A percentile compares a stretch with the other conserved stretches of the same genome.
Conservation (phyloP, 2,888 invertebrate genomes). For the Mystacides longicornis region DNA sequence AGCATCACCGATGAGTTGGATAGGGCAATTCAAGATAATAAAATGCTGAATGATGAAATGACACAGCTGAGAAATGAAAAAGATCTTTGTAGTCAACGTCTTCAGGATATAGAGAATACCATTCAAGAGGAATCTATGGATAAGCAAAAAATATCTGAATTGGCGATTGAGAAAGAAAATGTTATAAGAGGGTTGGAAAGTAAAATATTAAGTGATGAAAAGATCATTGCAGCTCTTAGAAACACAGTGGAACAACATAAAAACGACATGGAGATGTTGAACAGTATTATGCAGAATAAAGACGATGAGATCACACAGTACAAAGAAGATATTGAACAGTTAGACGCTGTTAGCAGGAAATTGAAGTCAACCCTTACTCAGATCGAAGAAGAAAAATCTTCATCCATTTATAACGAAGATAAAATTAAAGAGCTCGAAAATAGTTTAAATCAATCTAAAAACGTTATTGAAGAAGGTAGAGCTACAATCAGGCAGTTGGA, state of each 20-base stretch:
- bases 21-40: slow-evolving; percentile 31
- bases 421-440: slow-evolving; percentile 48
- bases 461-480: slow-evolving; percentile 39
- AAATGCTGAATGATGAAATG: slow-evolving; percentile 31
- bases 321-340: slow-evolving; percentile 48
- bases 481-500: slow-evolving; percentile 40
- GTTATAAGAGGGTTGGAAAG: slow-evolving; percentile 26
- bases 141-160: slow-evolving; percentile 3
- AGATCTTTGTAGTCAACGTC: slow-evolving; percentile 30
- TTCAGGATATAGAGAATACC: slow-evolving; percentile 30
- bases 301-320: slow-evolving; percentile 45
- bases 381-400: slow-evolving; percentile 44
- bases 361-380: slow-evolving; percentile 44
- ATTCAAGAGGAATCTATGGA: slow-evolving; percentile 8
- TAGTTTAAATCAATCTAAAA: slow-evolving; percentile 44
- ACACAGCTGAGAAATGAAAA: slow-evolving; percentile 34
- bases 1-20: slow-evolving; percentile 11
- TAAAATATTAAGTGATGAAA: slow-evolving; percentile 16
- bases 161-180: slow-evolving; percentile 29
- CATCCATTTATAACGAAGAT: slow-evolving; percentile 44
- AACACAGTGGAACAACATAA: slow-evolving; percentile 11
- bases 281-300: slow-evolving; percentile 34
- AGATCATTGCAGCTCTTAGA: slow-evolving; percentile 1
- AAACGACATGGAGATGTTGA: slow-evolving; percentile 6
- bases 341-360: slow-evolving; percentile 47